Base-by-base conservation (phyloP, 2,113 vertebrate genomes). In the Ceratotherium simum region DNA sequence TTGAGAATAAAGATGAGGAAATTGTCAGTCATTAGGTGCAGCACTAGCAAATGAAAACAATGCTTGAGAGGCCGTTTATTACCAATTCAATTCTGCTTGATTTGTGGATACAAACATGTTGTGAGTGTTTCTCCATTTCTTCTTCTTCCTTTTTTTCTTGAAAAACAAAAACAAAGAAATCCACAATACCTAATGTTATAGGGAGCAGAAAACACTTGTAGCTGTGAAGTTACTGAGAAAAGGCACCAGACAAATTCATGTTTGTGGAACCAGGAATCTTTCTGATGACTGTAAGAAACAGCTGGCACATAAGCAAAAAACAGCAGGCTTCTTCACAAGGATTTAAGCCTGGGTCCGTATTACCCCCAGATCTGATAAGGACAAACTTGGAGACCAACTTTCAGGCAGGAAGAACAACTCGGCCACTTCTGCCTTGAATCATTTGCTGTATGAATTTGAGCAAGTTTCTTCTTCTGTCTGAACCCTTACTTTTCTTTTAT, bases 1-100 rank as follows among this genome's bases (percentile, higher is more conserved):
- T 93, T 96, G 84, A 96, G 97, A 98, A 97, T 97, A 96, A 96
- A 97, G 96, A 97, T 97, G 89, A 98, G 90, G 91, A 95, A 96
- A 97, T 98, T 97, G 84, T 97, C 76, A 96, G 91, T 97, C 96
- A 97, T 91, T 81, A 97, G 65, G 73, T 78, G 23, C 78, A 76
- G 23, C 72, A 18, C 60, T 54, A 80, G 67, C 67, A 97, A 97
- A 98, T 76, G 54, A 64, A 97, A 92, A 85, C 29, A 21, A n/a
- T 94, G 91, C 81, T 65, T 33, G 83, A 95, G 84, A 93, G 54
- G 33, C 69, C 92, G 25, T 97, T 98, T 97, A 94, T 97, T 93
- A 94, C 81, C 84, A 92, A 81, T 92, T 94, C 94, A 97, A 33
- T 88, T 96, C 87, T 48, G 87, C 51, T 96, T 92, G 84, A 89